Evolutionary conservation across 2,797 vertebrate species (phyloP), one percentile per base, ranked within the genome.

Genomic region (Hemitrygon akajei): DNA sequence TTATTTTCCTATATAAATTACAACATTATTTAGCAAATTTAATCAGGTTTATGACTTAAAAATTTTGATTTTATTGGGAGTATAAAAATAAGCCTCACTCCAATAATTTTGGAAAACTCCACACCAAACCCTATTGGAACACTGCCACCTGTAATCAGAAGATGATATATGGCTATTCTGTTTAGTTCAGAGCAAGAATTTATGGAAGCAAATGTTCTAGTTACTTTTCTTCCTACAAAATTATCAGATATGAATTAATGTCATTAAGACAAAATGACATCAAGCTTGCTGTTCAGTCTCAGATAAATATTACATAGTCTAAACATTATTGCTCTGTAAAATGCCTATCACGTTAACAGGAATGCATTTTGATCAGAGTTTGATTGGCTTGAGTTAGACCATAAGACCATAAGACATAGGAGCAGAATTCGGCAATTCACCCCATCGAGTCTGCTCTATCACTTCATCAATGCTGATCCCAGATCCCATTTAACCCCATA

Each of bases 121-220:
- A 96, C 95, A 79, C 92, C 95, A 58, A 95, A 84, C 89, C 95
- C 95, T 63, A 97, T 97, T 93, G 95, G 95, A 63, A 97, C 94
- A 0, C 95, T 96, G 94, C 97, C 96, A 63, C 94, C 95, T 87
- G 97, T 27, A 63, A 96, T 47, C 97, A 97, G 92, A 96, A 47
- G 34, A 96, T 9, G 89, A 97, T 94, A 60, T 95, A 97, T 14
- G 95, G 94, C 95, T 95, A 96, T 93, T 97, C 97, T 7, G 97
- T 95, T 82, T 95, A 95, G 94, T 96, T 96, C 94, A 96, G 63
- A 81, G 96, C 95, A 94, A 97, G 94, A 84, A 97, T 96, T 95
- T 91, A 96, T 7, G 22, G 94, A 89, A 97, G 96, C 75, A 96
- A 80, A 82, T 96, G 94, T 58, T 94, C 94, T 93, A 95, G 95